Evolutionary conservation across 2,797 vertebrate genomes (phyloP).

Genomic region (Oreochromis mossambicus): DNA sequence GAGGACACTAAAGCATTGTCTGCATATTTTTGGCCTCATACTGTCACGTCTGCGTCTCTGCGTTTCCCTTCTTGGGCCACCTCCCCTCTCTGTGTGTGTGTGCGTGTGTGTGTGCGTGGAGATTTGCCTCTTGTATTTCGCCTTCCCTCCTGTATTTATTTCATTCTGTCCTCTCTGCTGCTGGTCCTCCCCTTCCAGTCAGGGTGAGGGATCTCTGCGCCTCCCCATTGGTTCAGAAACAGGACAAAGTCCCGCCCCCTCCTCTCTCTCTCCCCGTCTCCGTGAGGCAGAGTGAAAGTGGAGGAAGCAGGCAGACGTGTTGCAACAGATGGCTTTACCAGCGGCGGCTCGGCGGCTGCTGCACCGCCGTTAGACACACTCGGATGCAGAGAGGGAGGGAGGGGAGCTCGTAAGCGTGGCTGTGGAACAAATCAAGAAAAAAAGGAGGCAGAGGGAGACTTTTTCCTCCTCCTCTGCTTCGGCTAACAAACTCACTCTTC

Average conservation of each 20-base stretch:
- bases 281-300: slow-evolving; percentile 51
- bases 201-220: background rate
- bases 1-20: background rate
- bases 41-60: background rate
- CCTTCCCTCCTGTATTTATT: slow-evolving; percentile 12
- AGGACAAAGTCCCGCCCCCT: slow-evolving; percentile 8
- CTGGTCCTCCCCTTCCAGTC: slow-evolving; percentile 15
- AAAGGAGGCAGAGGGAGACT: background rate
- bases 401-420: background rate
- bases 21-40: background rate
- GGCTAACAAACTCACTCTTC: background rate
- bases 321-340: slow-evolving; percentile 64
- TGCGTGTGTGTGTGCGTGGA: background rate
- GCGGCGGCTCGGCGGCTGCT: slow-evolving; percentile 28
- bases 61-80: background rate
- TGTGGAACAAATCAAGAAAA: background rate
- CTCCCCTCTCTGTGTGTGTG: background rate
- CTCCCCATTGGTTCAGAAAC: slow-evolving; percentile 16
- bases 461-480: background rate
- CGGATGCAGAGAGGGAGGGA: background rate
- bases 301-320: slow-evolving; percentile 55
- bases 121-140: background rate
- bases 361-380: slow-evolving; percentile 7
- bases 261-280: background rate
- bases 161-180: slow-evolving; percentile 18